phyloP scores from a whole-genome alignment of 2,888 invertebrate species.

The Agriopis marginaria region DNA sequence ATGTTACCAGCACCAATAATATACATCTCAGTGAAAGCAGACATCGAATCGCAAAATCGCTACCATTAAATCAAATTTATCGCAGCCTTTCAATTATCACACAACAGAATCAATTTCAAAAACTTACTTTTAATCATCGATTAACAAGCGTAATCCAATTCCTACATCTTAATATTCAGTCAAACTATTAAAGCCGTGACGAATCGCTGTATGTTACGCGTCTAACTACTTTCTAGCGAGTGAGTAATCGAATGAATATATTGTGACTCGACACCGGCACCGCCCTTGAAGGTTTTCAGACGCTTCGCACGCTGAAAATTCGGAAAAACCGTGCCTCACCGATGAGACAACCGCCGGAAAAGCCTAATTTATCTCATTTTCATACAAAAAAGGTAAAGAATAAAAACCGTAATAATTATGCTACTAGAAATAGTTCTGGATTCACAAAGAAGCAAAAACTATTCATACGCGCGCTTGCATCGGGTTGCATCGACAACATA shows the following conservation, averaged over 20 bases:
- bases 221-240: slow-evolving; percentile 68
- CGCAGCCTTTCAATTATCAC: slow-evolving; percentile 31
- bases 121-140: slow-evolving; percentile 40
- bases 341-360: slow-evolving; percentile 72
- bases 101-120: slow-evolving; percentile 41
- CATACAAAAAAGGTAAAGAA: slow-evolving; percentile 63
- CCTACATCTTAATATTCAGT: slow-evolving; percentile 56
- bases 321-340: slow-evolving; percentile 82
- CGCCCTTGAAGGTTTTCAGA: slow-evolving; percentile 78
- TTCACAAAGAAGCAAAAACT: slow-evolving; percentile 45
- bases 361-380: slow-evolving; percentile 67
- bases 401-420: slow-evolving; percentile 68
- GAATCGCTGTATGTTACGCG: slow-evolving; percentile 61
- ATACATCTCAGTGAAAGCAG: slow-evolving; percentile 35
- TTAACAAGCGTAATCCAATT: slow-evolving; percentile 37
- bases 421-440: slow-evolving; percentile 62
- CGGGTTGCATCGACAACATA: slow-evolving; percentile 34
- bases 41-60: slow-evolving; percentile 32
- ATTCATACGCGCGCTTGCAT: slow-evolving; percentile 18
- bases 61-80: slow-evolving; percentile 38
- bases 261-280: slow-evolving; percentile 61
- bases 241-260: slow-evolving; percentile 69
- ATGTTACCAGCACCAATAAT: slow-evolving; percentile 54
- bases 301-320: slow-evolving; percentile 62
- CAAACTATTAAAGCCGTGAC: slow-evolving; percentile 55